These are phyloP conservation scores for Lepilemur ruficaudatus DNA, from an alignment of 2,797 vertebrate species.

Conservation along the genomic window DNA sequence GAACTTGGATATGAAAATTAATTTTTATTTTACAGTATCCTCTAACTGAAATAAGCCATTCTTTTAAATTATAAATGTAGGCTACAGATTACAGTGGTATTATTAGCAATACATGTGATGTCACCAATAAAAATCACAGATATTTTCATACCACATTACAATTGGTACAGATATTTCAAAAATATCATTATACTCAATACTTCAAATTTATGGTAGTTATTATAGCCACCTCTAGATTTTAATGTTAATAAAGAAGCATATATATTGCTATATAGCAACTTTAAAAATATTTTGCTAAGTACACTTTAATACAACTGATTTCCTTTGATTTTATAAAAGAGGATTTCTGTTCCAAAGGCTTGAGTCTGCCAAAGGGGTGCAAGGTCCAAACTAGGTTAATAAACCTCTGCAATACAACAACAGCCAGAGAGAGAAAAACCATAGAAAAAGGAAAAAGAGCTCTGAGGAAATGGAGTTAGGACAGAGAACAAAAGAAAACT, in stretches of 20 bases:
- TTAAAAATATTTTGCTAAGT: not conserved
- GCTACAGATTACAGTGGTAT: not conserved
- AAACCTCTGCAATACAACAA: not conserved
- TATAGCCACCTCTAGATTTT: not conserved
- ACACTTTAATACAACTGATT: not conserved
- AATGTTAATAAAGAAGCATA: not conserved
- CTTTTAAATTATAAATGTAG: not conserved
- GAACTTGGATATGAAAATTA: not conserved
- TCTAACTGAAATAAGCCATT: not conserved
- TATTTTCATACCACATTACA: not conserved
- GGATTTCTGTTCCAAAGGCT: not conserved
- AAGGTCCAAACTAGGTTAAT: not conserved
- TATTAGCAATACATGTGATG: not conserved
- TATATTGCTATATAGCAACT: not conserved
- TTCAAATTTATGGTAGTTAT: not conserved
- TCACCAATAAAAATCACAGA: not conserved
- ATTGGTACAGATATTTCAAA: not conserved
- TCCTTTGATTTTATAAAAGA: constrained; percentile 47
- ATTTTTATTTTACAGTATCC: not conserved
- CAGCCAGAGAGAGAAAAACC: not conserved
- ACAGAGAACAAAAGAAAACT: not conserved
- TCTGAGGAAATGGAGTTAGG: not conserved
- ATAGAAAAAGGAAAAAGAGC: not conserved
- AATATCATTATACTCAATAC: not conserved
- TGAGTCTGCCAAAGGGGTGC: not conserved